Evolutionary conservation across 2,888 invertebrate species (phyloP), one percentile per base, ranked within the genome.

Genomic region (Pecten maximus): DNA sequence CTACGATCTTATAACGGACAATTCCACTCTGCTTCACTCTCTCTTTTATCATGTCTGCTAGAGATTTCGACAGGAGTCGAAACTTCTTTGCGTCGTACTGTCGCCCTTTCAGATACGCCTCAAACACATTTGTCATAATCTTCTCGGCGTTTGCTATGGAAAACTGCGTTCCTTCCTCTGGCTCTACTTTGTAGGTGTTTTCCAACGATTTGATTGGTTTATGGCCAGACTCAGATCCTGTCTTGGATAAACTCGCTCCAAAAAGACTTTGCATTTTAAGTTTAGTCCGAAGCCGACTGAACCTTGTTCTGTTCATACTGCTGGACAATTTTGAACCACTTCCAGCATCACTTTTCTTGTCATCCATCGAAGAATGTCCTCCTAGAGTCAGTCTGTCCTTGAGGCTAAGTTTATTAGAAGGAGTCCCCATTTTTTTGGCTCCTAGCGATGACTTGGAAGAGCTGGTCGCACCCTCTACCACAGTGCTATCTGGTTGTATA

Each of bases 1-100:
- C 91, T 12, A 95, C 91, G 23, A 95, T 90, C 91, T 95, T 95
- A 93, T 94, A 95, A 40, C 95, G 92, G 88, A 93, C 92, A 44
- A 94, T 90, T 39, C 95, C 95, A 6, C 94, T 92, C 10, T 91
- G 88, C 91, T 95, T 95, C 10, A 95, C 93, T 10, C 95, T 86
- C 54, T 95, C 95, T 88, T 95, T 94, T 40, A 95, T 94, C 40
- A 95, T 92, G 74, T 95, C 95, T 12, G 95, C 93, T 92, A 95
- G 89, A 60, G 94, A 94, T 93, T 94, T 95, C 90, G 93, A 94
- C 74, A 95, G 91, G 16, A 91, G 92, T 12, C 95, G 94, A 90
- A 94, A 95, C 40, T 93, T 94, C 88, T 93, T 94, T 4, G 94
- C 90, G 89, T 95, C 94, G 91, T 95, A 95, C 2, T 89, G 86